Percentiles rank a stretch among this genome's conserved stretches.
Conservation (phyloP, 2,797 vertebrate genomes). For the Poeciliopsis gracilis region DNA sequence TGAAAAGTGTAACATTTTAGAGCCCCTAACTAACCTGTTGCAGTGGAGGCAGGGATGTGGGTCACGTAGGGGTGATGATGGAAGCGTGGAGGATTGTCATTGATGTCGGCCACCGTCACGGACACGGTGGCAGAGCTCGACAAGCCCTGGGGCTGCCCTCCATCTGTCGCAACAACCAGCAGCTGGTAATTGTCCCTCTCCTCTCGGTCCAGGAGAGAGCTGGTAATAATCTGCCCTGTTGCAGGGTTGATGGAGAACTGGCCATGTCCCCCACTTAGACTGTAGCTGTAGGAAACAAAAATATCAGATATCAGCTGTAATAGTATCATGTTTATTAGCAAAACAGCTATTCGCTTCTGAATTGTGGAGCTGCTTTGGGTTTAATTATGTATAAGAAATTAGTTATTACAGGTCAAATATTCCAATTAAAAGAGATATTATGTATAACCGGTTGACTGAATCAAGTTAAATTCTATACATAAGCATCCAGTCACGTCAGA, state of each 20-base stretch:
- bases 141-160: conserved; percentile 85
- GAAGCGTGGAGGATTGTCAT: conserved; percentile 96
- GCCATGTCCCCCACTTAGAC: conserved; percentile 88
- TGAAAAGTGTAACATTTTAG: neutral
- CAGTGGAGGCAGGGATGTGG: conserved; percentile 89
- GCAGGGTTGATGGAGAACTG: conserved; percentile 98
- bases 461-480: conserved; percentile 4
- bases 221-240: conserved; percentile 97
- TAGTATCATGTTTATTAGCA: neutral
- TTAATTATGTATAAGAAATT: neutral
- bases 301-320: conserved; percentile 3
- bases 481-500: conserved; percentile 30
- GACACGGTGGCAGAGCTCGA: conserved; percentile 94
- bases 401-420: neutral
- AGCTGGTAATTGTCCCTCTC: conserved; percentile 89
- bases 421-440: neutral
- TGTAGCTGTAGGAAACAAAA: conserved; percentile 84
- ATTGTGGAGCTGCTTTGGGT: neutral
- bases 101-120: conserved; percentile 89
- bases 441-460: conserved; percentile 15
- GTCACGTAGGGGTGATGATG: conserved; percentile 98
- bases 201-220: conserved; percentile 92
- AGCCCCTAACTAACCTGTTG: conserved; percentile 82
- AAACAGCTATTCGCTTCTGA: neutral
- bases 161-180: conserved; percentile 90